These are phyloP conservation scores for Paratilapia polleni DNA, from an alignment of 2,113 vertebrate genomes.

Conservation along the genomic window DNA sequence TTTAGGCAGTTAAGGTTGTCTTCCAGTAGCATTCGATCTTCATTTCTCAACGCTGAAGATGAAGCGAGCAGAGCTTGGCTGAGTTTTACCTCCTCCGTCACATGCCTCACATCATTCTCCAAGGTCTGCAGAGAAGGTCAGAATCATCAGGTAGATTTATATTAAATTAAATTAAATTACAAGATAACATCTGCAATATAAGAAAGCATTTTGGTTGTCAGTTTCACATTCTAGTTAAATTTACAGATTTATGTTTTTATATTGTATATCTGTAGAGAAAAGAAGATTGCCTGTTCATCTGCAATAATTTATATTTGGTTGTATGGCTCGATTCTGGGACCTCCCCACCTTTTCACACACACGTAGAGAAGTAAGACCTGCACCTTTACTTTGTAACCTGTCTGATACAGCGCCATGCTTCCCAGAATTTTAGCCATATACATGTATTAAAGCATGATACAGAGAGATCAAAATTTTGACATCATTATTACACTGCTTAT, in stretches of 20 bases:
- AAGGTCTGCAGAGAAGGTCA: constrained; percentile 79
- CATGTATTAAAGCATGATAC: neutral
- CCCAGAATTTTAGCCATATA: neutral
- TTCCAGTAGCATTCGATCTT: constrained; percentile 85
- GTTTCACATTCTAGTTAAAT: neutral
- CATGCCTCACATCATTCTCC: constrained; percentile 86
- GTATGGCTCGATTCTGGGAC: neutral
- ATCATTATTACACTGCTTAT: neutral
- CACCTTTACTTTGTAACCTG: neutral
- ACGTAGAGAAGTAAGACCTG: neutral
- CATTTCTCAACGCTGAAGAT: constrained; percentile 77
- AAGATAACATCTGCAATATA: neutral
- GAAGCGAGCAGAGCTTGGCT: constrained; percentile 84
- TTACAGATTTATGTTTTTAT: neutral
- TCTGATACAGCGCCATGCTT: neutral
- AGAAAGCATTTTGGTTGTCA: neutral
- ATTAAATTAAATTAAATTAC: neutral
- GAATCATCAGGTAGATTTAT: neutral
- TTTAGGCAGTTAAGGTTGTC: constrained; percentile 87
- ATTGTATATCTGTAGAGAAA: neutral
- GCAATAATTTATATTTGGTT: neutral
- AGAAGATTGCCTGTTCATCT: neutral
- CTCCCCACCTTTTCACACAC: neutral
- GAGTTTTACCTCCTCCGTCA: constrained; percentile 87
- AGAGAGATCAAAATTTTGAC: no score